These are phyloP conservation scores for Melieria crassipennis DNA, from an alignment of 2,888 invertebrate species.

Conservation along the genomic window DNA sequence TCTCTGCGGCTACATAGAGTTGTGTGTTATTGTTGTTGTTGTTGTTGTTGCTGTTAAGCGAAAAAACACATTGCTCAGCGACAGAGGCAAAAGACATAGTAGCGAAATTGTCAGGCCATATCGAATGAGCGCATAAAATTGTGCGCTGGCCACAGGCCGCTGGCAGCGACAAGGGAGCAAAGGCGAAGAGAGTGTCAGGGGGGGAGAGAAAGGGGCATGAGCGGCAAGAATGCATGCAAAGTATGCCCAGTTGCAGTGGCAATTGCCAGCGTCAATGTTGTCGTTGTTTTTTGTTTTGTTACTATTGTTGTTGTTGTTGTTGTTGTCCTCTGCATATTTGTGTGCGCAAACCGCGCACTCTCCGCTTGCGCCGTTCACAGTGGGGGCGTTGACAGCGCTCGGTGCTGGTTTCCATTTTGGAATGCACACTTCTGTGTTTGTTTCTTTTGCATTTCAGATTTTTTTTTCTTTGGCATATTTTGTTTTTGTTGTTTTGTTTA, in stretches of 20 bases:
- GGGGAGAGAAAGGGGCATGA: background rate
- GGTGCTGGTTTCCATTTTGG: no score
- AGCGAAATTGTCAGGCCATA: constrained; percentile 32
- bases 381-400: no score
- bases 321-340: constrained; percentile 9
- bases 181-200: background rate
- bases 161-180: background rate
- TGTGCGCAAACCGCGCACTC: constrained; percentile 7
- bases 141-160: background rate
- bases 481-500: no score
- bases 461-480: no score
- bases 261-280: constrained; percentile 4
- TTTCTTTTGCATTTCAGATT: no score
- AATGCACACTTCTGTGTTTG: no score
- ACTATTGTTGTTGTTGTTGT: constrained; percentile 14
- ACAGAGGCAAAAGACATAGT: constrained; percentile 6
- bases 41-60: background rate
- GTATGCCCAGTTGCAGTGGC: background rate
- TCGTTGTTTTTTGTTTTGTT: constrained; percentile 16
- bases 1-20: no score
- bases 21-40: background rate
- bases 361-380: background rate
- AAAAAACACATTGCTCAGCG: background rate
- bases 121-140: constrained; percentile 10
- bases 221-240: background rate